These are phyloP conservation scores for Dryomyza anilis DNA, from an alignment of 2,888 invertebrate species.

Conservation along the genomic window DNA sequence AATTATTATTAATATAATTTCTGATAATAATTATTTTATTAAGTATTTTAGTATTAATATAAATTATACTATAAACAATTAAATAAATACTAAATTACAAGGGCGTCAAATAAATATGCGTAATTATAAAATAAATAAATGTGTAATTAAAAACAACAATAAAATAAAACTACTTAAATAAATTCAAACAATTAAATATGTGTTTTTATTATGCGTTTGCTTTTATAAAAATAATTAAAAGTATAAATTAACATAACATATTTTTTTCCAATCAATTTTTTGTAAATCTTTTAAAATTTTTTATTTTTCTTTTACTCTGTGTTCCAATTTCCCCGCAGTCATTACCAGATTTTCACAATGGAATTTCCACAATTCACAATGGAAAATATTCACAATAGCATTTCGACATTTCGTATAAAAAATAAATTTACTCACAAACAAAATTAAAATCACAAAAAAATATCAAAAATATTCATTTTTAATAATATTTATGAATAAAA, in stretches of 20 bases:
- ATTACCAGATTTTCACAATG: too few relatives aligned
- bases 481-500: too few relatives aligned
- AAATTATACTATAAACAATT: not conserved
- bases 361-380: too few relatives aligned
- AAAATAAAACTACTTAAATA: slow-evolving; percentile 9
- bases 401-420: too few relatives aligned
- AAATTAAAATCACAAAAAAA: too few relatives aligned
- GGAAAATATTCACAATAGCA: too few relatives aligned
- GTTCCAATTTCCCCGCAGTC: too few relatives aligned
- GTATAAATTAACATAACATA: not conserved
- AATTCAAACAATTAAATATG: not conserved
- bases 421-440: too few relatives aligned
- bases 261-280: too few relatives aligned
- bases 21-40: slow-evolving; percentile 22
- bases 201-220: not conserved
- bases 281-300: too few relatives aligned
- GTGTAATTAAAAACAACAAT: slow-evolving; percentile 12
- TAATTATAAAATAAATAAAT: slow-evolving; percentile 19
- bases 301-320: too few relatives aligned
- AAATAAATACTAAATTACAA: slow-evolving; percentile 3
- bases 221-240: not conserved
- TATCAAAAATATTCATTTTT: too few relatives aligned
- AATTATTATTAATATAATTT: slow-evolving; percentile 28
- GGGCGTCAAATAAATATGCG: slow-evolving; percentile 10
- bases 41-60: slow-evolving; percentile 14